Evolutionary conservation across 2,888 invertebrate species (phyloP).

Genomic region (Tetheella fluctuosa): DNA sequence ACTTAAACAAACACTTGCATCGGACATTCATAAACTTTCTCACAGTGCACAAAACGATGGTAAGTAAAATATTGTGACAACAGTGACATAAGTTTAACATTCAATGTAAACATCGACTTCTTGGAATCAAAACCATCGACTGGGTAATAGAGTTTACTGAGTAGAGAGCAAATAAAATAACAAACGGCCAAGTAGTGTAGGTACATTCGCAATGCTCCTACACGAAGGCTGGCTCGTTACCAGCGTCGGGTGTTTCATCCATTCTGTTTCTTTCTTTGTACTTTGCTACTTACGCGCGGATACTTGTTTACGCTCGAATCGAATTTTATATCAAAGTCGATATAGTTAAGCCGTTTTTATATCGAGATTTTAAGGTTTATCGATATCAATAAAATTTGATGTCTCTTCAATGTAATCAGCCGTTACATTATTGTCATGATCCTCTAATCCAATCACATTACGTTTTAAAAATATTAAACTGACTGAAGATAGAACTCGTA

Average conservation of each 20-base stretch:
- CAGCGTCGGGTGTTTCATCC: conserved; percentile 57
- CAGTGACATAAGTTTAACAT: conserved; percentile 72
- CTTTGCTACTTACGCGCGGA: conserved; percentile 54
- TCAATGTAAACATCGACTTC: conserved; percentile 76
- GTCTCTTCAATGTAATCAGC: not conserved
- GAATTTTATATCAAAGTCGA: conserved; percentile 30
- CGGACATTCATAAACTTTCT: conserved; percentile 62
- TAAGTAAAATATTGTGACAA: conserved; percentile 74
- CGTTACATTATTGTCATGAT: not conserved
- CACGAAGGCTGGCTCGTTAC: conserved; percentile 51
- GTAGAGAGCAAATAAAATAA: conserved; percentile 80
- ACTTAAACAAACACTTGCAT: conserved; percentile 58
- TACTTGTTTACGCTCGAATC: conserved; percentile 52
- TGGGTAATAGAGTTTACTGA: conserved; percentile 77
- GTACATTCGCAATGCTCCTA: conserved; percentile 59
- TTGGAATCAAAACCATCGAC: conserved; percentile 78
- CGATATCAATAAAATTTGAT: conserved; percentile 15
- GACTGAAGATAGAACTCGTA: not conserved
- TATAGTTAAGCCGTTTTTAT: conserved; percentile 23
- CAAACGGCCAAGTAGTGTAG: conserved; percentile 58
- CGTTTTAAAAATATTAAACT: no score
- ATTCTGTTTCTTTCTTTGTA: conserved; percentile 64
- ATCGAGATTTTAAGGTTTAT: conserved; percentile 29
- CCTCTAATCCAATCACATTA: not conserved
- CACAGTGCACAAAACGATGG: conserved; percentile 55